phyloP scores from a whole-genome alignment of 2,888 invertebrate species.

The Yponomeuta evonymella region DNA sequence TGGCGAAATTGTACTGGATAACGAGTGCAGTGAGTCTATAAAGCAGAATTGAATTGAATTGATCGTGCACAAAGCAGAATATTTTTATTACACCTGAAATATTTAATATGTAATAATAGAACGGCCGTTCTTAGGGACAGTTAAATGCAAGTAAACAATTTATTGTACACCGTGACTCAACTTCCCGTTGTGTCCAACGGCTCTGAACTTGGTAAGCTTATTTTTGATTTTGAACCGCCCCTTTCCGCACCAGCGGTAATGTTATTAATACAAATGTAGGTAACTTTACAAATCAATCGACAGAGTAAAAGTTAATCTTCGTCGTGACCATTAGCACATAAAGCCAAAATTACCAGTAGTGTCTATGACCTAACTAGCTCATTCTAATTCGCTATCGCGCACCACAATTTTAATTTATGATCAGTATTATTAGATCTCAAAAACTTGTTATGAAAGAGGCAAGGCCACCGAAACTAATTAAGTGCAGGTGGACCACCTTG shows the following conservation, averaged over 20 bases:
- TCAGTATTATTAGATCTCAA: constrained; percentile 35
- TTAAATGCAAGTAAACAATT: too few species aligned
- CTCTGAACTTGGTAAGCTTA: too few species aligned
- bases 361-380: neutral
- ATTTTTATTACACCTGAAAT: too few species aligned
- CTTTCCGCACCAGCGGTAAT: neutral
- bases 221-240: too few species aligned
- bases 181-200: too few species aligned
- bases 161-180: too few species aligned
- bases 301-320: neutral
- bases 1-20: too few species aligned
- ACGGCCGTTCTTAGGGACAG: too few species aligned
- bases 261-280: neutral
- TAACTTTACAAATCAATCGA: neutral
- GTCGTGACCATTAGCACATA: neutral
- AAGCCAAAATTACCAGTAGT: neutral
- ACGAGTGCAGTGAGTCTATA: too few species aligned
- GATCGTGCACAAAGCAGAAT: too few species aligned
- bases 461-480: constrained; percentile 58
- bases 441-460: constrained; percentile 35
- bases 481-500: constrained; percentile 48
- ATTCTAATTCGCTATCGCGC: constrained; percentile 29
- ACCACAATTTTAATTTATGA: constrained; percentile 38
- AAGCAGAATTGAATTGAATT: too few species aligned
- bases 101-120: too few species aligned